These are phyloP conservation scores for Papilio helenus DNA, from an alignment of 1,140 invertebrate species.

Conservation along the genomic window DNA sequence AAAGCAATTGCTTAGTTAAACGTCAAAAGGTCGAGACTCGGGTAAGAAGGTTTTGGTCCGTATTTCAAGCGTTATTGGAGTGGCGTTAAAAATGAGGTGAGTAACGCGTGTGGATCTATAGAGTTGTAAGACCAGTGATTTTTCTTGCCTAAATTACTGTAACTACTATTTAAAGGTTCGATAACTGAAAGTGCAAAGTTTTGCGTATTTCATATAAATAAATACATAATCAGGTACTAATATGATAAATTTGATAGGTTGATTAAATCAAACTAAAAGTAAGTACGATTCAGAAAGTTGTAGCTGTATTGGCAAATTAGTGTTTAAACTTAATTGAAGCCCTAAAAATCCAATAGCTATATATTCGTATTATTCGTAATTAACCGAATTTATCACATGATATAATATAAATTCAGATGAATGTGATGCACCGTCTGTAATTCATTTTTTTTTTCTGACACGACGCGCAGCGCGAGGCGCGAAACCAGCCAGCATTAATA, in stretches of 20 bases:
- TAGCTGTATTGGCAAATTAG: no score
- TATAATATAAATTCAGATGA: constrained; percentile 44
- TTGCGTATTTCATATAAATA: no score
- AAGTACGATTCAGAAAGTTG: no score
- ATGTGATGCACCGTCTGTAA: constrained; percentile 41
- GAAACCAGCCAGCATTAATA: constrained; percentile 77
- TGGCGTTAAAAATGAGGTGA: constrained; percentile 11
- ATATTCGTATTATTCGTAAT: neutral
- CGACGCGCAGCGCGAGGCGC: constrained; percentile 54
- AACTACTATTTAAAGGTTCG: neutral
- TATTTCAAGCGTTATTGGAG: constrained; percentile 36
- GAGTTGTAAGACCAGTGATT: neutral
- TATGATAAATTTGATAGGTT: no score
- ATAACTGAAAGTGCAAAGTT: neutral
- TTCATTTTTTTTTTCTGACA: constrained; percentile 36
- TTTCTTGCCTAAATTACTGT: constrained; percentile 31
- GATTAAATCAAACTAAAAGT: no score
- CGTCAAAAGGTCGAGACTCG: neutral
- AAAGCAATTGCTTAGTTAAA: neutral
- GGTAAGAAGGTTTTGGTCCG: constrained; percentile 12
- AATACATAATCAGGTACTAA: no score
- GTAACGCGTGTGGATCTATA: neutral
- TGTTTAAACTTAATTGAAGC: neutral
- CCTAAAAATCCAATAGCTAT: neutral
- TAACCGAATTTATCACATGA: neutral